Evolutionary conservation across 2,797 vertebrate genomes (phyloP).

Genomic region (Chloroceryle amazona): DNA sequence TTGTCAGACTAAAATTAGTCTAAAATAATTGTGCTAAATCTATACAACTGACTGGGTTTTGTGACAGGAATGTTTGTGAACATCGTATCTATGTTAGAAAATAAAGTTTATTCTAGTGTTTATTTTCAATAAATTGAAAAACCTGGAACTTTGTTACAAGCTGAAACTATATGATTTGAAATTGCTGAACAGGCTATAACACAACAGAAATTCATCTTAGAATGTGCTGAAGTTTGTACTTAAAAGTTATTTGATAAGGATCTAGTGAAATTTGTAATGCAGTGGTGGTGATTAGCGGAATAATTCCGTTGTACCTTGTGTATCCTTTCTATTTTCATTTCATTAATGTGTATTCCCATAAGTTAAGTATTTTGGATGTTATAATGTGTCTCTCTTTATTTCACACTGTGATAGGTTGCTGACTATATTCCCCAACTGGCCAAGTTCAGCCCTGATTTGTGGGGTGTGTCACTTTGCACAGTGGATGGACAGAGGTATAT

Average conservation of each 20-base stretch:
- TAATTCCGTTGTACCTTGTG: not conserved
- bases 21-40: not conserved
- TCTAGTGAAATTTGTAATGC: not conserved
- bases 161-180: not conserved
- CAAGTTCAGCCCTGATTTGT: conserved; percentile 97
- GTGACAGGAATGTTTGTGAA: not conserved
- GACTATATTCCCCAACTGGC: conserved; percentile 98
- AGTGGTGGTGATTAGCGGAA: not conserved
- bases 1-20: not conserved
- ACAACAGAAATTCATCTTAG: not conserved
- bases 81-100: not conserved
- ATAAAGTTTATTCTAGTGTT: not conserved
- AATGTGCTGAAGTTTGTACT: not conserved
- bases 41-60: not conserved
- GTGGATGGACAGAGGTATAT: conserved; percentile 96
- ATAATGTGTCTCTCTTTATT: not conserved
- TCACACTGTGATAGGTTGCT: conserved; percentile 87
- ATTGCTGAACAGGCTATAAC: not conserved
- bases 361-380: not conserved
- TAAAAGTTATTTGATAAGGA: not conserved
- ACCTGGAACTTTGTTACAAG: not conserved
- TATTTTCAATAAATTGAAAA: not conserved
- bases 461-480: conserved; percentile 96
- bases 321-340: not conserved
- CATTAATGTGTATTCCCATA: rapidly evolving